These are phyloP conservation scores for Trichonephila clavata DNA, from an alignment of 1,140 invertebrate genomes.

Conservation along the genomic window DNA sequence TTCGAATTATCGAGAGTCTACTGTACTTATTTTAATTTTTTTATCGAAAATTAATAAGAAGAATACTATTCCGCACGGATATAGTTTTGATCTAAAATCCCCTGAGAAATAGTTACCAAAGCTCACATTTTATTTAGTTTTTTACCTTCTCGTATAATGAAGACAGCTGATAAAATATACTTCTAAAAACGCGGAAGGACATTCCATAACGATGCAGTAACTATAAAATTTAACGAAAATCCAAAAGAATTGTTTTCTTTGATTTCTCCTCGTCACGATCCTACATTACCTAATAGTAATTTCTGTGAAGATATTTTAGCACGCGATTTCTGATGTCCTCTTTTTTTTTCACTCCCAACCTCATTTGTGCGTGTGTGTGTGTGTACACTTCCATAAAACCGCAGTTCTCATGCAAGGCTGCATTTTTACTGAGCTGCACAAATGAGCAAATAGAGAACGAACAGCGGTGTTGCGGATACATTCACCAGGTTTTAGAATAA, in stretches of 20 bases:
- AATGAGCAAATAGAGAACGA: not conserved
- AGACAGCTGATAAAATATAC: not conserved
- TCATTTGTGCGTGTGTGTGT: not conserved
- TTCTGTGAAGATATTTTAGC: not conserved
- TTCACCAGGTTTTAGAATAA: not conserved
- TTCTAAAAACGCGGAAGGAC: not conserved
- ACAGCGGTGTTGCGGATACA: too few species aligned
- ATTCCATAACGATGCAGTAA: not conserved
- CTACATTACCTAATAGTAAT: not conserved
- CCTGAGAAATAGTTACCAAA: not conserved
- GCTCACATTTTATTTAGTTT: not conserved
- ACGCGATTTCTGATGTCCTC: not conserved
- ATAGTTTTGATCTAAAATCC: not conserved
- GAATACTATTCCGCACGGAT: too few species aligned
- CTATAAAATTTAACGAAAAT: not conserved
- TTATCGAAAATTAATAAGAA: too few species aligned
- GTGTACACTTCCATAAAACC: too few species aligned
- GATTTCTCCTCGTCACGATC: not conserved
- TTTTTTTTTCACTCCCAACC: not conserved
- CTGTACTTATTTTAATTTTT: too few species aligned
- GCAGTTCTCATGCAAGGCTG: not conserved
- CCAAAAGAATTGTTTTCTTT: not conserved
- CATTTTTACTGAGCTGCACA: not conserved
- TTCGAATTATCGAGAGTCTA: too few species aligned
- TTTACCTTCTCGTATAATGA: not conserved